Percentiles rank a stretch among this genome's conserved stretches.
Conservation (phyloP, 2,113 vertebrate species). For the Chionodraco myersi region DNA sequence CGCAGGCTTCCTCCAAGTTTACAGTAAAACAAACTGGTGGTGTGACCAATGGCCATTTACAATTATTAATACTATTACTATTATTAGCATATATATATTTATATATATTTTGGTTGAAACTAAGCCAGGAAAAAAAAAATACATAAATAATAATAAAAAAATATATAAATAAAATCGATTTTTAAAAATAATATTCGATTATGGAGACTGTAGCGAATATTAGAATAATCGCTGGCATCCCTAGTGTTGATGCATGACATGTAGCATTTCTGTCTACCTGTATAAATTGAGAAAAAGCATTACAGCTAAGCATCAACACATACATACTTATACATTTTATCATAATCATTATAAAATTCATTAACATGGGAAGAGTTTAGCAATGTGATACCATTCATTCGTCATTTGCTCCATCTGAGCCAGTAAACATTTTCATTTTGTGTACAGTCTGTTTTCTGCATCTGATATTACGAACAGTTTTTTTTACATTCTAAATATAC, state of each 20-base stretch:
- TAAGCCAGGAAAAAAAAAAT: too few species aligned
- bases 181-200: too few species aligned
- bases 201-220: too few species aligned
- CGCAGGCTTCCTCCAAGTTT: too few species aligned
- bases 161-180: too few species aligned
- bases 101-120: too few species aligned
- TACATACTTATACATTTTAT: not conserved
- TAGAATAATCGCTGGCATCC: too few species aligned
- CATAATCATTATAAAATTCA: not conserved
- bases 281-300: not conserved
- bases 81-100: too few species aligned
- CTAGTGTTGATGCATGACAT: not conserved
- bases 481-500: constrained; percentile 10
- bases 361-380: not conserved
- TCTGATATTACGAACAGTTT: constrained; percentile 19
- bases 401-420: constrained; percentile 2
- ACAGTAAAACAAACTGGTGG: too few species aligned
- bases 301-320: not conserved
- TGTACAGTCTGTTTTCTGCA: constrained; percentile 9
- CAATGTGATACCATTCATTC: not conserved
- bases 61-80: too few species aligned
- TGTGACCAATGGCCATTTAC: too few species aligned
- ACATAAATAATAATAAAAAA: too few species aligned
- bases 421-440: not conserved
- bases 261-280: not conserved